phyloP scores from a whole-genome alignment of 2,888 invertebrate species.

The Mesoligia furuncula region DNA sequence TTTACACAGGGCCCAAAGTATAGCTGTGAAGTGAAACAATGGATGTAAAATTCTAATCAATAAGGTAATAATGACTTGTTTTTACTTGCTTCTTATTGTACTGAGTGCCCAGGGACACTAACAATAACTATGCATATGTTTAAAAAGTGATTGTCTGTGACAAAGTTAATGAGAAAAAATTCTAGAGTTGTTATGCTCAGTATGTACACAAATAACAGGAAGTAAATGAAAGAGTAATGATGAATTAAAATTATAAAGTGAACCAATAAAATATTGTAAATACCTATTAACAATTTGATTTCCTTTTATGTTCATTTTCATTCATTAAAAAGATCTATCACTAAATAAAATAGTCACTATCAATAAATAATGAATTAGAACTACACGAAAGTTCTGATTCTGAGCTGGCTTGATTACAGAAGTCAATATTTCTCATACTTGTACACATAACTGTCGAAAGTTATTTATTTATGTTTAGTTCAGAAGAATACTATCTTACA shows the following conservation, averaged over 20 bases:
- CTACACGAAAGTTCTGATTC: neutral
- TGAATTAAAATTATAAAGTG: slow-evolving; percentile 25
- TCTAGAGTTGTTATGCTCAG: slow-evolving; percentile 5
- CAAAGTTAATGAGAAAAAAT: slow-evolving; percentile 24
- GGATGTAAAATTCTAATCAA: slow-evolving; percentile 71
- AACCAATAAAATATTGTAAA: slow-evolving; percentile 8
- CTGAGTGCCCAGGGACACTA: slow-evolving; percentile 36
- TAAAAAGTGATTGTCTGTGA: slow-evolving; percentile 50
- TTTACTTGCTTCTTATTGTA: slow-evolving; percentile 44
- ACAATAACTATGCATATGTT: slow-evolving; percentile 30
- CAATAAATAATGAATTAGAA: neutral
- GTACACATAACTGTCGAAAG: neutral
- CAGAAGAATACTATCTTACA: neutral
- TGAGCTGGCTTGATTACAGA: neutral
- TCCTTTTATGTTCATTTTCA: slow-evolving; percentile 17
- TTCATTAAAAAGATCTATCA: slow-evolving; percentile 18
- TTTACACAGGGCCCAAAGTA: slow-evolving; percentile 67
- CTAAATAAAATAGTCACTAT: neutral
- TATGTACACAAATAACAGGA: slow-evolving; percentile 44
- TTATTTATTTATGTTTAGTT: neutral
- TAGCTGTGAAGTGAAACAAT: slow-evolving; percentile 69
- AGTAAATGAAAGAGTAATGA: slow-evolving; percentile 21
- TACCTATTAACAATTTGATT: slow-evolving; percentile 22
- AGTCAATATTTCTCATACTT: neutral
- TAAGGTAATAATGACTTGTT: slow-evolving; percentile 68